These are phyloP conservation scores for Tipula lateralis DNA, from an alignment of 2,888 invertebrate species.

Conservation along the genomic window DNA sequence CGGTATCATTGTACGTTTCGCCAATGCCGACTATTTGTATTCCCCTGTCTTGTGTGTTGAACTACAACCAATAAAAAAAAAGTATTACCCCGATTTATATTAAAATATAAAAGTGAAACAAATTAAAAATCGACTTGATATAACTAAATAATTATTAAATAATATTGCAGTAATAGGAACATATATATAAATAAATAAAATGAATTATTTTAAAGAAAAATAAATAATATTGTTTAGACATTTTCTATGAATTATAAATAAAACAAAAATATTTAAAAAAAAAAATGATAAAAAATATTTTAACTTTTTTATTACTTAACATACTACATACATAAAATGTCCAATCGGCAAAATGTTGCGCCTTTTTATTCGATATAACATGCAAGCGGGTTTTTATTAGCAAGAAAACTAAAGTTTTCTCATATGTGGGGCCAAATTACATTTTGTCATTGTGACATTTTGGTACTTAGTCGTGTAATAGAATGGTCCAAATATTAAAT, in stretches of 20 bases:
- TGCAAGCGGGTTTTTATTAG: neutral
- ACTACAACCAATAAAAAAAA: neutral
- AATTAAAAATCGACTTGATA: conserved; percentile 4
- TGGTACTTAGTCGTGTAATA: conserved; percentile 6
- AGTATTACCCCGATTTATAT: conserved; percentile 19
- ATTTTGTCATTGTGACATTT: conserved; percentile 7
- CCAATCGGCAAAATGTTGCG: conserved; percentile 35
- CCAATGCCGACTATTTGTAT: neutral
- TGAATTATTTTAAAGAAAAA: conserved; percentile 20
- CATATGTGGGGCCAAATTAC: neutral
- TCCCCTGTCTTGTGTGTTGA: neutral
- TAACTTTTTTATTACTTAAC: conserved; percentile 25
- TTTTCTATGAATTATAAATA: conserved; percentile 31
- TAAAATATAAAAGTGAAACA: neutral
- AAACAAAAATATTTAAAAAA: conserved; percentile 33
- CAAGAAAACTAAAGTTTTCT: neutral
- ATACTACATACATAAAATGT: conserved; percentile 34
- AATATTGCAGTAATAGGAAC: neutral
- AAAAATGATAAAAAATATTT: conserved; percentile 33
- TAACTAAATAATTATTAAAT: neutral
- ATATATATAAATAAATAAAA: conserved; percentile 13
- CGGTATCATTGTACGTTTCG: neutral
- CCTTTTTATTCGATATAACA: conserved; percentile 29
- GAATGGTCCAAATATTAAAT: neutral
- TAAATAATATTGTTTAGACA: conserved; percentile 14